Conservation (phyloP, 2,113 vertebrate species). For the Heterotilapia buettikoferi region DNA sequence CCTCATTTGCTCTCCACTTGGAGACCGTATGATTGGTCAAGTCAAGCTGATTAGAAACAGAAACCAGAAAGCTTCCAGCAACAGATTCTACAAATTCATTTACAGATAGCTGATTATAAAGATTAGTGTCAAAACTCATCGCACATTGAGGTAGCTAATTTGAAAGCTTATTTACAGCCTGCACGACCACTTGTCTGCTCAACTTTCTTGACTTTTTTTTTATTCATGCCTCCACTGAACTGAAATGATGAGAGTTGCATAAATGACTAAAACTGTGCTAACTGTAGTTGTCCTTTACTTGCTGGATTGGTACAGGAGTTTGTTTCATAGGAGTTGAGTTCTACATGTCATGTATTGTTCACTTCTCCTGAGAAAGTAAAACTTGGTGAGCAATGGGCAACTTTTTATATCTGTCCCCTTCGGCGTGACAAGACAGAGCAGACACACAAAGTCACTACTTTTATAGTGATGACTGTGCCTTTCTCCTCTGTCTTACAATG, state of each 20-base stretch:
- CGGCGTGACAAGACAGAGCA: slow-evolving; percentile 6
- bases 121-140: neutral
- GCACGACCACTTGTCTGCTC: neutral
- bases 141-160: neutral
- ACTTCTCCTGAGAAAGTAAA: slow-evolving; percentile 18
- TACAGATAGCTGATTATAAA: neutral
- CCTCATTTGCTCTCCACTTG: neutral
- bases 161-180: neutral
- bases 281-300: neutral
- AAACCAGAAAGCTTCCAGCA: neutral
- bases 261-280: neutral
- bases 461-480: neutral
- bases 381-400: slow-evolving; percentile 2
- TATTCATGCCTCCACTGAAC: neutral
- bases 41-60: neutral
- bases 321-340: neutral
- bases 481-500: slow-evolving; percentile 7
- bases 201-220: neutral
- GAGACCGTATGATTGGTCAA: neutral
- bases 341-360: neutral
- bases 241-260: neutral
- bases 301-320: neutral
- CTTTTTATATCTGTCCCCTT: slow-evolving; percentile 9
- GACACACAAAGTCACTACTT: neutral
- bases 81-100: neutral